Percentiles rank a stretch among this genome's conserved stretches.
Conservation (phyloP, 2,113 vertebrate genomes). For the Taxidea taxus region DNA sequence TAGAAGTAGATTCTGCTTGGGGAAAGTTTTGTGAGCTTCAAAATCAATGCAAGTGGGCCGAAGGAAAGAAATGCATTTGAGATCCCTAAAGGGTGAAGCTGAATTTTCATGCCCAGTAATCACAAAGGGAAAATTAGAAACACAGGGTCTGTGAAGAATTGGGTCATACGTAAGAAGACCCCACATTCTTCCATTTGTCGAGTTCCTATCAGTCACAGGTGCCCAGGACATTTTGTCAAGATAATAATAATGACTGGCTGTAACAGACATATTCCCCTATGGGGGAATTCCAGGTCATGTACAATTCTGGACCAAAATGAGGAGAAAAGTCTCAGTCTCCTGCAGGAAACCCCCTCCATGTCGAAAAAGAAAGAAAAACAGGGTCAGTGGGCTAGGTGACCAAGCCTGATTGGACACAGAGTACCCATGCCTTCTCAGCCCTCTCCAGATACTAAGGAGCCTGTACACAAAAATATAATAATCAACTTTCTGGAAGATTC, state of each 20-base stretch:
- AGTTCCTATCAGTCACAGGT: background rate
- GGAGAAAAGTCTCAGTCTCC: background rate
- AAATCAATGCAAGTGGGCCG: conserved; percentile 37
- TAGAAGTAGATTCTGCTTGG: conserved; percentile 54
- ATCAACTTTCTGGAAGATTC: background rate
- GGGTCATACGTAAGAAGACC: background rate
- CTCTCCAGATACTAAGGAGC: background rate
- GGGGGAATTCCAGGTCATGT: background rate
- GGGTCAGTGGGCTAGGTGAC: background rate
- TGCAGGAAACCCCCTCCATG: background rate
- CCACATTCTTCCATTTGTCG: background rate
- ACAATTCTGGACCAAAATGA: background rate
- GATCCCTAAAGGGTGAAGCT: background rate
- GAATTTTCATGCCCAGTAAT: background rate
- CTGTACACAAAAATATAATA: background rate
- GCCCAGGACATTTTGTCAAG: background rate
- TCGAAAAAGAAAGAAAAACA: background rate
- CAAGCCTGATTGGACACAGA: background rate
- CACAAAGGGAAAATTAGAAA: conserved; percentile 34
- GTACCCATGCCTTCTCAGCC: background rate
- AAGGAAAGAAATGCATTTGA: conserved; percentile 6
- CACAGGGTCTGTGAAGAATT: background rate
- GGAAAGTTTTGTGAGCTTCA: conserved; percentile 55
- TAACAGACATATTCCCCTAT: background rate
- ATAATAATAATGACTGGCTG: background rate